Conservation (phyloP, 1,140 invertebrate genomes). For the Leptoteleia sp. region DNA sequence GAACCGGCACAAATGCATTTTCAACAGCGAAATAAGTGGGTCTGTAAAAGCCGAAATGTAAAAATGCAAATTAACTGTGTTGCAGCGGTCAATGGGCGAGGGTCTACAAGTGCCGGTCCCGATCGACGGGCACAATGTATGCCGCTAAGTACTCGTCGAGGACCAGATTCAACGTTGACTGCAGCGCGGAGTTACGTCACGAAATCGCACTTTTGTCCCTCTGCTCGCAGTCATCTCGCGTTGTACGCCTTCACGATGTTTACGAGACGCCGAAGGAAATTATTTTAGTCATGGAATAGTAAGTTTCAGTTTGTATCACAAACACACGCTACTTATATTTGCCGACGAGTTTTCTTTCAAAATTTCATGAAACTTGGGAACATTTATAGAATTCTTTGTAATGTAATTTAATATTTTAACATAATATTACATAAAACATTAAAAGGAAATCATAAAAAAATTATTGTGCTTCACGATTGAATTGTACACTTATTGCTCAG, state of each 20-base stretch:
- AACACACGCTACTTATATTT: too few species aligned
- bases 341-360: too few species aligned
- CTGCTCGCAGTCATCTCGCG: conserved; percentile 83
- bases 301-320: conserved; percentile 71
- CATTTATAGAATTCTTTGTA: too few species aligned
- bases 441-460: too few species aligned
- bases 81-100: conserved; percentile 89
- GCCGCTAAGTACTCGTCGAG: conserved; percentile 90
- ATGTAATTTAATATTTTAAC: too few species aligned
- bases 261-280: conserved; percentile 87
- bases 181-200: conserved; percentile 84
- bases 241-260: conserved; percentile 87
- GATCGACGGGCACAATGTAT: conserved; percentile 83
- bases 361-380: too few species aligned
- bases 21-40: conserved; percentile 33
- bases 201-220: conserved; percentile 87
- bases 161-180: conserved; percentile 84
- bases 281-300: conserved; percentile 89
- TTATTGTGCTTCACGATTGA: too few species aligned
- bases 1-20: conserved; percentile 12
- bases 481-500: too few species aligned
- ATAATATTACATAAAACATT: too few species aligned
- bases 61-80: conserved; percentile 60
- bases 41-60: conserved; percentile 15
- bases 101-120: conserved; percentile 85